Conservation (phyloP, 1,140 invertebrate genomes). For the Capitella teleta region DNA sequence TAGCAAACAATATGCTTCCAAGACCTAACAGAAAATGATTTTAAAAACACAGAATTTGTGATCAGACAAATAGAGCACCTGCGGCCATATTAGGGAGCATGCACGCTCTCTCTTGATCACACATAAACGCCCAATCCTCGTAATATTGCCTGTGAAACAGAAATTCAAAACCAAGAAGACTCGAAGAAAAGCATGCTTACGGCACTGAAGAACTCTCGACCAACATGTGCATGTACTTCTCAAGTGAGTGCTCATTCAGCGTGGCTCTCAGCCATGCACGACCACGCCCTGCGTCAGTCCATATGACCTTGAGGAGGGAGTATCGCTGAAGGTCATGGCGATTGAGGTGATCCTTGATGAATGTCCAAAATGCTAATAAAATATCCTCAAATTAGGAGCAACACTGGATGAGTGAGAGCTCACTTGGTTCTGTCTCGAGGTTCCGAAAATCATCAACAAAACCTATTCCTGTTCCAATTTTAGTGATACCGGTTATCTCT, state of each 20-base stretch:
- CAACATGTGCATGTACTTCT: conserved; percentile 67
- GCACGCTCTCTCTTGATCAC: conserved; percentile 60
- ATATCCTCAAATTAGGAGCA: background rate
- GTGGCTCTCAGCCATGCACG: conserved; percentile 71
- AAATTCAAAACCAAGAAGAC: background rate
- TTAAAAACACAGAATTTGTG: background rate
- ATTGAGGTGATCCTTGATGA: conserved; percentile 54
- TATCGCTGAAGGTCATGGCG: conserved; percentile 79
- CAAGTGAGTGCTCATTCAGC: conserved; percentile 77
- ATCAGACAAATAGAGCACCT: conserved; percentile 49
- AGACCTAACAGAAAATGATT: conserved; percentile 50
- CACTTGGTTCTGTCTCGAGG: conserved; percentile 37
- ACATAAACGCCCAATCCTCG: conserved; percentile 69
- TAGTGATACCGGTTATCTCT: conserved; percentile 45
- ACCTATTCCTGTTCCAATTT: conserved; percentile 24
- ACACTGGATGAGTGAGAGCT: background rate
- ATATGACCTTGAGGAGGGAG: conserved; percentile 63
- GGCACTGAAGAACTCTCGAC: conserved; percentile 46
- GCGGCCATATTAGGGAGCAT: conserved; percentile 69
- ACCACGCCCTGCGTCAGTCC: conserved; percentile 68
- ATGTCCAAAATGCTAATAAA: conserved; percentile 38
- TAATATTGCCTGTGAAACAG: conserved; percentile 55
- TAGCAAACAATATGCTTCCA: conserved; percentile 75
- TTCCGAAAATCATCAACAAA: conserved; percentile 28
- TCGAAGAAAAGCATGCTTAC: background rate